Percentiles rank a stretch among this genome's conserved stretches.
phyloP scores from a whole-genome alignment of 1,140 invertebrate genomes.

The Drosophila virilis region DNA sequence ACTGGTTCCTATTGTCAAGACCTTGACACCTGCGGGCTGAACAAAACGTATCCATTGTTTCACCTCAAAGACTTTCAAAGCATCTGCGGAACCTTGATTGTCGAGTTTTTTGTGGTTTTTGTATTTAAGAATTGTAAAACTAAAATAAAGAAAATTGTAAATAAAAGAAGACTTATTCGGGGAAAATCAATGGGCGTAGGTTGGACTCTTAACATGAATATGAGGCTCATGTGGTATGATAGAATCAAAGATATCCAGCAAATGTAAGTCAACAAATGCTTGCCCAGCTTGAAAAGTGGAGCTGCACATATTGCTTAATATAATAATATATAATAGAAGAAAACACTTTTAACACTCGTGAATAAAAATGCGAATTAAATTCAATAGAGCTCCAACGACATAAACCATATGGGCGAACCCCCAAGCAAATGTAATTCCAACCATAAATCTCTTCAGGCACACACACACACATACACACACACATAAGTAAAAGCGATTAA shows the following conservation, averaged over 20 bases:
- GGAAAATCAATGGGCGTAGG: too few species aligned
- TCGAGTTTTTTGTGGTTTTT: too few species aligned
- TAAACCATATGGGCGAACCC: constrained; percentile 4
- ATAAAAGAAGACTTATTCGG: too few species aligned
- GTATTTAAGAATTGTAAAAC: not conserved
- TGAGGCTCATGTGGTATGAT: too few species aligned
- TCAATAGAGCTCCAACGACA: not conserved
- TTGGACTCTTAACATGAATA: too few species aligned
- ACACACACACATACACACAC: constrained; percentile 13
- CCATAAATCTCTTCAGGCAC: constrained; percentile 32
- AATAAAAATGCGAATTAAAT: constrained; percentile 21
- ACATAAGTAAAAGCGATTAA: constrained; percentile 44
- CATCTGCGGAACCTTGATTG: constrained; percentile 6
- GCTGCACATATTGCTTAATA: too few species aligned
- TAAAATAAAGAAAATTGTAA: not conserved
- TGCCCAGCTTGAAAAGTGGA: too few species aligned
- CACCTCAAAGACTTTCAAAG: constrained; percentile 6
- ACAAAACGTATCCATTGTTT: constrained; percentile 26
- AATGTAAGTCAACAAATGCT: too few species aligned
- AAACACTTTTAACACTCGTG: not conserved
- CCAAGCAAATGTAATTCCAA: constrained; percentile 13
- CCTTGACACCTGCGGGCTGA: constrained; percentile 39
- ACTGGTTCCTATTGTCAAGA: constrained; percentile 35
- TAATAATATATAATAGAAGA: too few species aligned
- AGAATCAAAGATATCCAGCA: too few species aligned